Evolutionary conservation across 2,113 vertebrate species (phyloP).

Genomic region (Pterocles burchelli): DNA sequence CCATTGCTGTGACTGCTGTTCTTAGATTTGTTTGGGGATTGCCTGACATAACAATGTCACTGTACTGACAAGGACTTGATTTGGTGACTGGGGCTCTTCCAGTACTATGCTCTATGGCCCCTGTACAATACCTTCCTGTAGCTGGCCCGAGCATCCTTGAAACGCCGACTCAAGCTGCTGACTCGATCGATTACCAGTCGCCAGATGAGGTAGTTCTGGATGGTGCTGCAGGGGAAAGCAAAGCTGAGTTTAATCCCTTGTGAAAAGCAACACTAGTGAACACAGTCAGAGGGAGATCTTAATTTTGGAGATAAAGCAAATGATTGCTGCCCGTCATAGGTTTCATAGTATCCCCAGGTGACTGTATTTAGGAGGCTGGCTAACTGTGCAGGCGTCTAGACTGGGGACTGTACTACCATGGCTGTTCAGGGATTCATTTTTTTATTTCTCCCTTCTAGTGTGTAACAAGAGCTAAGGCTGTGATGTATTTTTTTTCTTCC

Average conservation of each 20-base stretch:
- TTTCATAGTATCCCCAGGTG: background rate
- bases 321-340: background rate
- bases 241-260: background rate
- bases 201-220: constrained; percentile 98
- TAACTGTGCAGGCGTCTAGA: background rate
- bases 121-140: constrained; percentile 80
- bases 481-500: background rate
- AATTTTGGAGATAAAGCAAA: background rate
- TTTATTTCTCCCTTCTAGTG: background rate
- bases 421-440: background rate
- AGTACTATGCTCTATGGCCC: rapidly evolving
- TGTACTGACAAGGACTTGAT: background rate
- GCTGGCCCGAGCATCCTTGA: constrained; percentile 86
- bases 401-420: background rate
- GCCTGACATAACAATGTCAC: rapidly evolving
- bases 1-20: background rate
- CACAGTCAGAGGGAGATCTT: background rate
- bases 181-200: constrained; percentile 87
- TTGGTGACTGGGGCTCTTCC: background rate
- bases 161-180: constrained; percentile 88
- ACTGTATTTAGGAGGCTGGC: background rate
- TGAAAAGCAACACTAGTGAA: background rate
- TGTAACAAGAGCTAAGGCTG: background rate
- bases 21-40: background rate
- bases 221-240: constrained; percentile 77